Conservation (phyloP, 2,888 invertebrate species). For the Venustoraphidia nigricollis region DNA sequence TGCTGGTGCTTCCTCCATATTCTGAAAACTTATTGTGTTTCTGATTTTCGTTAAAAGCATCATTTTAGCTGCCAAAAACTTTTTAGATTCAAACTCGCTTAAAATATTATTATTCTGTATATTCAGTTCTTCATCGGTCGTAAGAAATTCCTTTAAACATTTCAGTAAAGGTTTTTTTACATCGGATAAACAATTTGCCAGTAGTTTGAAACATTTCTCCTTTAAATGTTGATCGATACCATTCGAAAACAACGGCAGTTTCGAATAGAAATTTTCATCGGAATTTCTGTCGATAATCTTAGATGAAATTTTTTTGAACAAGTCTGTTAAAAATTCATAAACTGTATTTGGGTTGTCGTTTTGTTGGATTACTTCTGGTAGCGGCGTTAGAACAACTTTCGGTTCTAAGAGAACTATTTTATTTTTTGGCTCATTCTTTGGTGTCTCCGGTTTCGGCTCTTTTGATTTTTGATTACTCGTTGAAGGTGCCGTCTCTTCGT, state of each 20-base stretch:
- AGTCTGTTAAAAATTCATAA: background rate
- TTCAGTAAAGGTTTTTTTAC: background rate
- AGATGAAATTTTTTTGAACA: background rate
- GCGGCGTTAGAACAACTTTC: too few species aligned
- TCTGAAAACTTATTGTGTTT: background rate
- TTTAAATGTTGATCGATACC: background rate
- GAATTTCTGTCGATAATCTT: background rate
- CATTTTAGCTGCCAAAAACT: conserved; percentile 1
- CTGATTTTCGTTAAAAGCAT: conserved; percentile 2
- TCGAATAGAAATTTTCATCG: background rate
- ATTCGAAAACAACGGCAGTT: conserved; percentile 2
- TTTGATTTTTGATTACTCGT: background rate
- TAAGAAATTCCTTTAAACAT: background rate
- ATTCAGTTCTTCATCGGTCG: background rate
- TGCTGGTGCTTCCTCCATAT: background rate
- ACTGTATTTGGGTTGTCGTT: background rate
- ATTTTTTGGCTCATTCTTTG: background rate
- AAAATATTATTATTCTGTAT: background rate
- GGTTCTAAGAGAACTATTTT: too few species aligned
- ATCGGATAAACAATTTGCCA: background rate
- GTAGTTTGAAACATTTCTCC: background rate
- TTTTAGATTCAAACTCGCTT: background rate
- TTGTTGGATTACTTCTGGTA: too few species aligned
- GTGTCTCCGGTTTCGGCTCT: background rate
- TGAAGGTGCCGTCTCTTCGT: background rate